Evolutionary conservation across 92 coral and sea anemone genomes (phyloP).

Genomic region (Anthopleura xanthogrammica): DNA sequence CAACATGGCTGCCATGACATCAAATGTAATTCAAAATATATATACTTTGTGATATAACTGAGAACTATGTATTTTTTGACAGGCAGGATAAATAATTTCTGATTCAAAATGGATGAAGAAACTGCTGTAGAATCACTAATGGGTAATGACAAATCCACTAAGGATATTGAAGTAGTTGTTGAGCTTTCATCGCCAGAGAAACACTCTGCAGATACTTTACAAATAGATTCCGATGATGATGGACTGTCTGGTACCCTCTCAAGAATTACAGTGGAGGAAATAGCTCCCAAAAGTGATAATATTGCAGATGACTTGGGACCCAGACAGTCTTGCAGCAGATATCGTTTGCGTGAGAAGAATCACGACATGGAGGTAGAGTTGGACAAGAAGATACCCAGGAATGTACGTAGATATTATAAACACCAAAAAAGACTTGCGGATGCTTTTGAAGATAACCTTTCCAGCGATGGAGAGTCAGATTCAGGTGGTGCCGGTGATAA

Average conservation of each 20-base stretch:
- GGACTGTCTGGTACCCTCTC: conserved; percentile 34
- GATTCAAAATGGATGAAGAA: conserved; percentile 1
- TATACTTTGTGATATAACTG: neutral
- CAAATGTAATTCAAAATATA: too few relatives aligned
- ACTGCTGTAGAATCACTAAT: neutral
- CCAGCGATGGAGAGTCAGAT: conserved; percentile 23
- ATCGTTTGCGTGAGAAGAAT: neutral
- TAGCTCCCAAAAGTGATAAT: conserved; percentile 71
- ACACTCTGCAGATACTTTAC: neutral
- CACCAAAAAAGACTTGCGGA: conserved; percentile 57
- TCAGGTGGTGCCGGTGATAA: neutral
- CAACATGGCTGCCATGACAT: too few relatives aligned
- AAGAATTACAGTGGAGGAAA: conserved; percentile 75
- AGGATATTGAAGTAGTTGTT: neutral
- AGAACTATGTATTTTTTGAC: neutral
- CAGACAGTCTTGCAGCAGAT: conserved; percentile 4
- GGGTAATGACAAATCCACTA: neutral
- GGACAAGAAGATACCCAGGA: conserved; percentile 52
- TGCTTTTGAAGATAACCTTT: conserved; percentile 43
- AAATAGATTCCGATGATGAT: neutral
- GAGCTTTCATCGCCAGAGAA: neutral
- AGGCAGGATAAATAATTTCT: neutral
- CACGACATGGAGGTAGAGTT: conserved; percentile 4
- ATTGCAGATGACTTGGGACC: conserved; percentile 38
- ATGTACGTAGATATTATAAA: conserved; percentile 79